Evolutionary conservation across 2,113 vertebrate species (phyloP), one percentile per base, ranked within the genome.

Genomic region (Hipposideros armiger): DNA sequence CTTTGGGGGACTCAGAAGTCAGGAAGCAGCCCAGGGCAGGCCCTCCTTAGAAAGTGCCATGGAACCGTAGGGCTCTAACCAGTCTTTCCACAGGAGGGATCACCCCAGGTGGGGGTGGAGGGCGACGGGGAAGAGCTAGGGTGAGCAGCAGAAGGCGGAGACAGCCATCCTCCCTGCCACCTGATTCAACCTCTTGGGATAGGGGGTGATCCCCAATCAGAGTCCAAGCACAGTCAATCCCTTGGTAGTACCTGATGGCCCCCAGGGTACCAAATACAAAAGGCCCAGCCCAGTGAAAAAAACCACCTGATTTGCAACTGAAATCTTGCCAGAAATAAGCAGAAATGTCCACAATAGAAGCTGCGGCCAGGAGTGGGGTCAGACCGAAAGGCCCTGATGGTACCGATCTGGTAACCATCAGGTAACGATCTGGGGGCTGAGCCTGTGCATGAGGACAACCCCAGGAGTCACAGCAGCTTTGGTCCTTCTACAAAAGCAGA

Each of bases 321-420:
- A 77, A 83, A 52, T 36, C 20, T 66, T 80, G 16, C 22, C n/a
- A 42, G 28, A 86, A 76, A 17, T 60, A 72, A 87, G 74, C 24
- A 73, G 54, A 81, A 81, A 62, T 45, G 13, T 81, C 26, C 14
- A 36, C 14, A 17, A 1, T 81, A 42, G 28, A 74, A 69, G 26
- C 58, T 69, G 50, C 0, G 20, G 52, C 45, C 76, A 50, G 7
- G 30, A 36, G 24, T 24, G 5, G 56, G 28, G 45, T 62, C 45
- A 58, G 32, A 50, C 66, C 13, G 22, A n/a, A 81, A 14, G 30
- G 32, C 50, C 50, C 36, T 8, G 5, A 3, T 3, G 52, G 47
- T 0, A 0, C n/a, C 13, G 8, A 64, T 28, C 22, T 24, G 30
- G 36, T 17, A 78, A 17, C 17, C 36, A 36, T 36, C 36, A 36